Evolutionary conservation across 2,113 vertebrate genomes (phyloP).

Genomic region (Rhinoptilus africanus): DNA sequence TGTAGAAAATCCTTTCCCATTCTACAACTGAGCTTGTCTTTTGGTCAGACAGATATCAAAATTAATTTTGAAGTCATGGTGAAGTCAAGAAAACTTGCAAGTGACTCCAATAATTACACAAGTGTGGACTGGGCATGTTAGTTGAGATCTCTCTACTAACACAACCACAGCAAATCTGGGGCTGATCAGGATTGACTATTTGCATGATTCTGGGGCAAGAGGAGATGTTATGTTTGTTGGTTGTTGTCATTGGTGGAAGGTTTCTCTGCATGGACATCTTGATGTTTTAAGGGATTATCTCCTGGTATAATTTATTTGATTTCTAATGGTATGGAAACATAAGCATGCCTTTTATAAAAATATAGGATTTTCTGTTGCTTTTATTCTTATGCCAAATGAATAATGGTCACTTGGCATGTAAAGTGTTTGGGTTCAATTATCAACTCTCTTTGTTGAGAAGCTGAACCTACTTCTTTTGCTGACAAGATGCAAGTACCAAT

Average conservation of each 20-base stretch:
- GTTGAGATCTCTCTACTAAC: neutral
- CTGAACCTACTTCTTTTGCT: neutral
- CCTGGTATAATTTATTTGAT: neutral
- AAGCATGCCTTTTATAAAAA: neutral
- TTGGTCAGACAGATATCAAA: neutral
- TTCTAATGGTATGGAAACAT: neutral
- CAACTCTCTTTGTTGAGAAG: rapidly evolving
- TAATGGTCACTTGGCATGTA: neutral
- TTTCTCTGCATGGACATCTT: neutral
- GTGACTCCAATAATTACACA: neutral
- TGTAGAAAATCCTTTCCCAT: neutral
- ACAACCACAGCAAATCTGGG: neutral
- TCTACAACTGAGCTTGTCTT: neutral
- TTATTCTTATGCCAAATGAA: neutral
- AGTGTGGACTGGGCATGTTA: neutral
- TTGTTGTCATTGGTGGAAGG: neutral
- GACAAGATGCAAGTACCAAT: neutral
- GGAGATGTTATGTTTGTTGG: neutral
- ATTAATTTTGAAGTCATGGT: neutral
- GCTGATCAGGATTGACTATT: neutral
- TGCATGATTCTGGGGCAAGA: neutral
- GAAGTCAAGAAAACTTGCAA: neutral
- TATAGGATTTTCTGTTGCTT: neutral
- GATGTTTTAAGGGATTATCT: neutral
- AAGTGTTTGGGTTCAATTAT: neutral